phyloP scores from a whole-genome alignment of 2,888 invertebrate species.

The Mimumesa dahlbomi region DNA sequence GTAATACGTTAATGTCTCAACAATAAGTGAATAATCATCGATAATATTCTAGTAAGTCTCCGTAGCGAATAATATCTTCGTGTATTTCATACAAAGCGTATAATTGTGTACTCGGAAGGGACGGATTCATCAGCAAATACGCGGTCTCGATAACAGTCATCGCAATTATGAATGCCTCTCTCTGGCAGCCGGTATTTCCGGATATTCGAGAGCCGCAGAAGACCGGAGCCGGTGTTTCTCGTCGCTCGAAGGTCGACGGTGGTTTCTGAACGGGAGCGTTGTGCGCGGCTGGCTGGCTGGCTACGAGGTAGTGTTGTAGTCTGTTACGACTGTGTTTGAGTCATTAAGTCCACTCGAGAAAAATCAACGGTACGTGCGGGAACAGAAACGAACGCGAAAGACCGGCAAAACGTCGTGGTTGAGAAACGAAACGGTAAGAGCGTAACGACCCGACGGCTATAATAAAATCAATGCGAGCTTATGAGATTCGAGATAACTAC shows the following conservation, averaged over 20 bases:
- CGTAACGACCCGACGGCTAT: slow-evolving; percentile 21
- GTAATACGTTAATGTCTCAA: no score
- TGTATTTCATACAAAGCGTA: no score
- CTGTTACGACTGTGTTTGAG: slow-evolving; percentile 28
- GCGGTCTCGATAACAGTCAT: no score
- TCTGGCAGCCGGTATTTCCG: neutral
- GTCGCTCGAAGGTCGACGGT: neutral
- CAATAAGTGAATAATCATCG: no score
- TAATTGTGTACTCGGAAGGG: no score
- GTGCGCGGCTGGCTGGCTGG: slow-evolving; percentile 20
- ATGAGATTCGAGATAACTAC: slow-evolving; percentile 33
- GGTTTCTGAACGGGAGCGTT: slow-evolving; percentile 41
- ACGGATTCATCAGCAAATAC: no score
- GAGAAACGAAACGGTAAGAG: slow-evolving; percentile 29
- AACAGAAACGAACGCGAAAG: neutral
- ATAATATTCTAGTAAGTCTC: no score
- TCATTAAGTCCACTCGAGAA: slow-evolving; percentile 14
- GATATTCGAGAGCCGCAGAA: neutral
- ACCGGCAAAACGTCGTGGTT: neutral
- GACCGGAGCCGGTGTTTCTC: slow-evolving; percentile 2
- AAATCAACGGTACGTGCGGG: neutral
- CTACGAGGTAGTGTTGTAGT: no score
- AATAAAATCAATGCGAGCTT: slow-evolving; percentile 45
- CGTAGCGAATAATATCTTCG: no score
- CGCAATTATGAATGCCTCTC: neutral